Evolutionary conservation across 1,140 invertebrate genomes (phyloP).

Genomic region (Apis florea): DNA sequence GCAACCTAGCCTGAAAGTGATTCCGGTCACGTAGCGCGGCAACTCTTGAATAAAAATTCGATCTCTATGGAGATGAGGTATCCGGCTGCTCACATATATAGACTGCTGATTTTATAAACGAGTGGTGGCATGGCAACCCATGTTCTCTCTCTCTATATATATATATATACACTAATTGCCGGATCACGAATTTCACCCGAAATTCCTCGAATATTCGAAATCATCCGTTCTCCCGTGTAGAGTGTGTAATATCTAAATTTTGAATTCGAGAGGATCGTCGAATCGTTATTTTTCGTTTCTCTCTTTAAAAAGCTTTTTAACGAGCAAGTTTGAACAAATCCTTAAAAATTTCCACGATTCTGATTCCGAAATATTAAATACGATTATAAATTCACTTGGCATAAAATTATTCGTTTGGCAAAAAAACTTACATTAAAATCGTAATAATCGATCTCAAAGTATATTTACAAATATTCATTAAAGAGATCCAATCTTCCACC

Average conservation of each 20-base stretch:
- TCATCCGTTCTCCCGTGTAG: neutral
- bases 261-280: neutral
- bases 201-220: neutral
- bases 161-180: neutral
- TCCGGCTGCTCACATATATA: constrained; percentile 4
- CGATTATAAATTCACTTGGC: no score
- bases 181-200: neutral
- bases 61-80: constrained; percentile 51
- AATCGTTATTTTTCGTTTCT: no score
- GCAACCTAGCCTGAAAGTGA: constrained; percentile 33
- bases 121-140: neutral
- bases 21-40: constrained; percentile 42
- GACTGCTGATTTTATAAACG: constrained; percentile 43
- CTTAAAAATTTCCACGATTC: no score
- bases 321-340: no score
- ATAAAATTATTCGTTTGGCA: no score
- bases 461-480: no score
- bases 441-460: no score
- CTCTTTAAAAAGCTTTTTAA: no score
- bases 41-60: constrained; percentile 50
- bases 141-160: neutral
- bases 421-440: no score
- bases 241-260: no score
- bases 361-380: no score
- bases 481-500: no score